Base-by-base conservation (phyloP, 2,113 vertebrate genomes). In the Mastomys coucha region DNA sequence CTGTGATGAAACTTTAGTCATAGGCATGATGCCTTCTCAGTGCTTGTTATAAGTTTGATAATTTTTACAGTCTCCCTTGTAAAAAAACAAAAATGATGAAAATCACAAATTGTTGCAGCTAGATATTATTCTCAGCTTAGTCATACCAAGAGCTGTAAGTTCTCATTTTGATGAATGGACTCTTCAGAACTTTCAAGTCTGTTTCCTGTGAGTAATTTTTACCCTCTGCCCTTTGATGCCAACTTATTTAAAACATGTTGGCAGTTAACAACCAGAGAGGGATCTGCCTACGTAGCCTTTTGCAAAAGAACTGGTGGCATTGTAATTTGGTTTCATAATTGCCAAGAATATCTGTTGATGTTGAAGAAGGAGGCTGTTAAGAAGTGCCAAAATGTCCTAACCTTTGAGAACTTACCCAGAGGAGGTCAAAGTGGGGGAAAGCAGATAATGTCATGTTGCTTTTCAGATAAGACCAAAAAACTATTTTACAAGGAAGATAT, bases 221-320 rank as follows among this genome's bases (percentile, higher is more conserved):
- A 69, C 72, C 49, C 16, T n/a, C 69, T 17, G 58, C 20, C 39
- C 92, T 81, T 63, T 81, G 39, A 93, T 58, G 58, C 60, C 36
- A 91, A 69, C n/a, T 86, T 93, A 12, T 36, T 96, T 95, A 96
- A 51, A 81, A 93, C 93, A 94, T 58, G 16, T 91, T 95, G 63
- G 14, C 39, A 88, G 56, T 51, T 65, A 69, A n/a, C 85, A 93
- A 80, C 31, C 24, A 84, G 73, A 88, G 51, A 89, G 26, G 2
- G 7, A 65, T 91, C n/a, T 89, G 51, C 82, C 60, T n/a, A 67
- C 22, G 80, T 39, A 88, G 58, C 5, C 20, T 49, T 90, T 92
- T 31, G 67, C 69, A 82, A 56, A 88, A 81, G 33, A 86, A 45
- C 11, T 42, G 73, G 24, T 22, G 4, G 58, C 24, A 49, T 65